phyloP scores from a whole-genome alignment of 2,113 vertebrate genomes.

The Ctenomys sociabilis region DNA sequence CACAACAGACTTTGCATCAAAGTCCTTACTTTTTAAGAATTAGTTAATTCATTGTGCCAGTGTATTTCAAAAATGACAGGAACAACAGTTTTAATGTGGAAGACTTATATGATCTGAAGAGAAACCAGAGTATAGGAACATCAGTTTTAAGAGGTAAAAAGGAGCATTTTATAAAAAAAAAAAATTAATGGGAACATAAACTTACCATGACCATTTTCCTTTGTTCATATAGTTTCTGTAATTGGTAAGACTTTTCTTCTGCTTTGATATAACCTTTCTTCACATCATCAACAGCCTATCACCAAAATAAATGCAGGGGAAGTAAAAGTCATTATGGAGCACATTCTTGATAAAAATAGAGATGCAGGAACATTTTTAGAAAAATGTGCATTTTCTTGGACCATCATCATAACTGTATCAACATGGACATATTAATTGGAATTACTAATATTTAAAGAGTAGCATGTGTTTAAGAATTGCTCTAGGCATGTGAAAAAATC shows the following conservation, averaged over 20 bases:
- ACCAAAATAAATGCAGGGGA: conserved; percentile 42
- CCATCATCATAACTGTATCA: neutral
- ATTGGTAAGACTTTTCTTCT: conserved; percentile 97
- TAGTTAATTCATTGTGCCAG: neutral
- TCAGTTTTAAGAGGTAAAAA: neutral
- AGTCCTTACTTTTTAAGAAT: neutral
- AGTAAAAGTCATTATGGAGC: conserved; percentile 23
- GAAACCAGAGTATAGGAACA: neutral
- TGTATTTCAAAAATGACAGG: conserved; percentile 10
- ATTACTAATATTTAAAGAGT: neutral
- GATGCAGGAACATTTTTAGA: neutral
- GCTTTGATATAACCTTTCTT: conserved; percentile 98
- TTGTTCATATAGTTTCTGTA: conserved; percentile 98
- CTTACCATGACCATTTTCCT: conserved; percentile 97
- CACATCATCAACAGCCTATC: conserved; percentile 95
- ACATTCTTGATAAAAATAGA: conserved; percentile 30
- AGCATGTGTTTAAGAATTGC: neutral
- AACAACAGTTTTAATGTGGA: neutral
- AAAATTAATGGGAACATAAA: conserved; percentile 6
- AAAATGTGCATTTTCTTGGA: neutral
- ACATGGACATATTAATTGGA: neutral
- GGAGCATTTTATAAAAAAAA: neutral
- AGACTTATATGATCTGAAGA: neutral
- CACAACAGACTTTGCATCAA: neutral
- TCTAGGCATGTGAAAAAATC: neutral